phyloP scores from a whole-genome alignment of 2,113 vertebrate species.

The Spheniscus mendiculus region DNA sequence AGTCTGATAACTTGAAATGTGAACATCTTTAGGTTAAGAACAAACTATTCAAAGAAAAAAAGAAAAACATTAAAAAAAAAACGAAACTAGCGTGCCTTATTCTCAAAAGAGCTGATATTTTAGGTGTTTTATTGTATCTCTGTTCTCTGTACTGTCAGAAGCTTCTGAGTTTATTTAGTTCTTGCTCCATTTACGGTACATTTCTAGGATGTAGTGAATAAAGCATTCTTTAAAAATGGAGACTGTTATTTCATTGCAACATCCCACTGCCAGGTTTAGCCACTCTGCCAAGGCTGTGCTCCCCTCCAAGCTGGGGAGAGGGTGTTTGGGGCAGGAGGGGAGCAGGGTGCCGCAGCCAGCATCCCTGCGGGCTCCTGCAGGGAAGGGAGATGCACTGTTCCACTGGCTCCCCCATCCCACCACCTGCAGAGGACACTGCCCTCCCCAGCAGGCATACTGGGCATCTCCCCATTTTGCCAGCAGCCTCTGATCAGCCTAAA shows the following conservation, averaged over 20 bases:
- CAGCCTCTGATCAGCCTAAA: neutral
- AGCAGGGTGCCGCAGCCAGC: accelerated
- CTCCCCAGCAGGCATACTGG: accelerated
- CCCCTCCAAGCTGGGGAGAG: neutral
- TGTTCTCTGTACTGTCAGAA: slow-evolving; percentile 70
- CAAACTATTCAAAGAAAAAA: slow-evolving; percentile 73
- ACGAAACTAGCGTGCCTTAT: slow-evolving; percentile 69
- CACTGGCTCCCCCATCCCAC: neutral
- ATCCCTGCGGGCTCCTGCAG: accelerated
- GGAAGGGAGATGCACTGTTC: neutral
- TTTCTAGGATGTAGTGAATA: slow-evolving; percentile 80
- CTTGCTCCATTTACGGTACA: slow-evolving; percentile 73
- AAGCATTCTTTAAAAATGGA: slow-evolving; percentile 77
- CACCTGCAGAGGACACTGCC: neutral
- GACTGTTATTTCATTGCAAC: slow-evolving; percentile 29
- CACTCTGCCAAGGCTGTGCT: neutral
- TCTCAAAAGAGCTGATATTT: slow-evolving; percentile 74
- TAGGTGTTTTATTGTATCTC: slow-evolving; percentile 72
- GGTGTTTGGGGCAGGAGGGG: neutral
- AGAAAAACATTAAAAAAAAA: neutral
- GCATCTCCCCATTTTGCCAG: neutral
- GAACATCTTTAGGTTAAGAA: slow-evolving; percentile 82
- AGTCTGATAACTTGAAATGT: slow-evolving; percentile 83
- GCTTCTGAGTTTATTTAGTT: slow-evolving; percentile 71
- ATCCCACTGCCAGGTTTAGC: neutral